These are phyloP conservation scores for Leguminivora glycinivorella DNA, from an alignment of 1,140 invertebrate genomes.

Conservation along the genomic window DNA sequence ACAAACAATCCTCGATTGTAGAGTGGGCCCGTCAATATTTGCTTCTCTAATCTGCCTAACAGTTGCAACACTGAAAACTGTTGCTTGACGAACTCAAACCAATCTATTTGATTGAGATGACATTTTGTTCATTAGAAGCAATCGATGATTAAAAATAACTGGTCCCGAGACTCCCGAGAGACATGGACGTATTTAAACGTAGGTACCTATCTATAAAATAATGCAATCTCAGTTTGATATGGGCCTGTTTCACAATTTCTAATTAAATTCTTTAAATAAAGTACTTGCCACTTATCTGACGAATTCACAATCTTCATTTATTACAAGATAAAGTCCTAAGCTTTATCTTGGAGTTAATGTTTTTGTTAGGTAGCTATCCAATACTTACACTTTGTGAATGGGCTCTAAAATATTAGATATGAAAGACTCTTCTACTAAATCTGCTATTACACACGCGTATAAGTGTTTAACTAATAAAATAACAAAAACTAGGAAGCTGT, in stretches of 20 bases:
- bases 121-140: conserved; percentile 4
- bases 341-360: no score
- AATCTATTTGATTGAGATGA: conserved; percentile 15
- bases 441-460: no score
- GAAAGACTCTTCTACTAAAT: no score
- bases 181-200: background rate
- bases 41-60: conserved; percentile 8
- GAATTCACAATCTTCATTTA: no score
- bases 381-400: no score
- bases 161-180: background rate
- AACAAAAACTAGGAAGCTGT: background rate
- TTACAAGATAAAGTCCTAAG: no score
- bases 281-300: no score
- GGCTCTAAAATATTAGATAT: no score
- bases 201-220: background rate
- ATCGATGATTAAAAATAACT: background rate
- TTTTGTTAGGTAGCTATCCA: no score
- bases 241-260: no score
- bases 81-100: conserved; percentile 33
- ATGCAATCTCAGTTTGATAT: background rate
- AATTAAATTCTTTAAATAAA: no score
- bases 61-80: conserved; percentile 12
- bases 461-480: no score
- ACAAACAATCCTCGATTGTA: background rate
- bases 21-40: background rate